phyloP scores from a whole-genome alignment of 2,888 invertebrate species.

The Odiellus spinosus region DNA sequence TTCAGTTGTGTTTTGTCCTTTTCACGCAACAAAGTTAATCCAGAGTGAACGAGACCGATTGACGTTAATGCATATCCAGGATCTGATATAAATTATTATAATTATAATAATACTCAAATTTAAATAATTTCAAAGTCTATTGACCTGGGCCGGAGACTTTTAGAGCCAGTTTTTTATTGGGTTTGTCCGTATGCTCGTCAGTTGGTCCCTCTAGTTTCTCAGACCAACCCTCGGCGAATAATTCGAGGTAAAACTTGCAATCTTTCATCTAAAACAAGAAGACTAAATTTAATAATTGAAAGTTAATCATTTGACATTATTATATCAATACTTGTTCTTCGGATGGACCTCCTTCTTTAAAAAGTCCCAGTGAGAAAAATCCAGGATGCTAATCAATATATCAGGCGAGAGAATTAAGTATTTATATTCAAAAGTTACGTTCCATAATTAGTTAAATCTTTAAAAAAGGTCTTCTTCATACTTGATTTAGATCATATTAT shows the following conservation, averaged over 20 bases:
- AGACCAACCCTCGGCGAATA: conserved; percentile 58
- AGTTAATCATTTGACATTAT: neutral
- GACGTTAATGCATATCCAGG: conserved; percentile 73
- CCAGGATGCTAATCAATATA: conserved; percentile 40
- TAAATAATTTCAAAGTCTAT: neutral
- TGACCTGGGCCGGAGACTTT: conserved; percentile 42
- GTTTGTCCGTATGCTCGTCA: conserved; percentile 40
- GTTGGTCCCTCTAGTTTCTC: conserved; percentile 41
- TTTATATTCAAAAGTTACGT: too few relatives aligned
- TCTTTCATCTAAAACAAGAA: conserved; percentile 35
- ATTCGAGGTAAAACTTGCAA: conserved; percentile 38
- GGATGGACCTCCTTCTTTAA: conserved; percentile 44
- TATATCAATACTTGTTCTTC: conserved; percentile 29
- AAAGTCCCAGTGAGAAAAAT: conserved; percentile 52
- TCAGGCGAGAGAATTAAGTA: conserved; percentile 9
- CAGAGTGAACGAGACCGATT: conserved; percentile 51
- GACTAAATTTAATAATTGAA: neutral
- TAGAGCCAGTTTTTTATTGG: conserved; percentile 47
- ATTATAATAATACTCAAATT: conserved; percentile 7
- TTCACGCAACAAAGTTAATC: conserved; percentile 57
- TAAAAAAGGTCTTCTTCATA: too few relatives aligned
- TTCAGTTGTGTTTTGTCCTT: conserved; percentile 49
- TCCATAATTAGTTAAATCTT: too few relatives aligned
- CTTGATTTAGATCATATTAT: too few relatives aligned
- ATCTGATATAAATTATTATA: conserved; percentile 30